Evolutionary conservation across 2,797 vertebrate genomes (phyloP), one percentile per base, ranked within the genome.

Genomic region (Syngnathus rostellatus): DNA sequence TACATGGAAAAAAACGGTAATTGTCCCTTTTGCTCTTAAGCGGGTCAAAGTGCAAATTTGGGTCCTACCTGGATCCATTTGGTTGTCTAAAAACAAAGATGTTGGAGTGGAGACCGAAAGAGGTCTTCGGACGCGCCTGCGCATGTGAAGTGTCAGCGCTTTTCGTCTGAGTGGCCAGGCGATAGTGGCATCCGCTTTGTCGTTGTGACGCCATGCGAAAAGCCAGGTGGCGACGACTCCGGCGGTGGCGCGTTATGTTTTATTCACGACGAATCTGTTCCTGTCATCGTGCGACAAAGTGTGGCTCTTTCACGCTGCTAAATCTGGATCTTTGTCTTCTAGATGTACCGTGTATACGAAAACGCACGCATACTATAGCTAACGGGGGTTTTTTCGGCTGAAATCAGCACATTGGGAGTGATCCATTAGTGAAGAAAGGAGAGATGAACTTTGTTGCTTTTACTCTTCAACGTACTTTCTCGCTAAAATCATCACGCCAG

Each of bases 261-360:
- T 87, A 88, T 88, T 88, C 64, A 88, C 71, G 6, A 0, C 1
- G 55, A n/a, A 19, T 71, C 57, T 77, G 75, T 81, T 77, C 73
- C 68, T 72, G 68, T 72, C 70, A 76, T 85, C 73, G 81, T 86
- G 84, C 84, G 81, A 79, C 80, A 85, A 84, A 78, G 79, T 72
- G 83, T 85, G 71, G 50, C 63, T 69, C 72, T 77, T 74, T 66
- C 62, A 48, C 2, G 48, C 41, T 16, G 74, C 86, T 85, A 84
- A 80, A 85, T 87, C 77, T 16, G 76, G 84, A 78, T 61, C 70
- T 74, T 76, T 76, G 71, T 71, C 72, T 75, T 45, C 11, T 62
- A 16, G 21, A 61, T 61, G 55, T 6, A 61, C 40, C n/a, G 12
- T 46, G 60, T 25, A 45, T 8, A 46, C 60, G 25, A 62, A 46